phyloP scores from a whole-genome alignment of 2,888 invertebrate species.

The Ptilodon capucinus region DNA sequence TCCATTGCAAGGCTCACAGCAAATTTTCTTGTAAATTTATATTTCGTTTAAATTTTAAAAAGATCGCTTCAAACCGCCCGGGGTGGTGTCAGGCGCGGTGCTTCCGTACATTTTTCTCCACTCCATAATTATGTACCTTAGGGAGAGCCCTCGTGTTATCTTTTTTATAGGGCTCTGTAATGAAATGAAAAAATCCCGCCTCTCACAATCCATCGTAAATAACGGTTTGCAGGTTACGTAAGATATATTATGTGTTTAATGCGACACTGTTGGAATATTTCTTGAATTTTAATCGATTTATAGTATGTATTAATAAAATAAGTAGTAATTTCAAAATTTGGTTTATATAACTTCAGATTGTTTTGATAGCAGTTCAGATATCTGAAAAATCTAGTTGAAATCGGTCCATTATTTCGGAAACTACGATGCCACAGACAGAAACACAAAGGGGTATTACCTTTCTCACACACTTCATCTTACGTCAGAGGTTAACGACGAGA shows the following conservation, averaged over 20 bases:
- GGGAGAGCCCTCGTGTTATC: constrained; percentile 33
- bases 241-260: constrained; percentile 39
- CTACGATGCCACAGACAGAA: no score
- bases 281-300: not conserved
- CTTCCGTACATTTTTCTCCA: constrained; percentile 31
- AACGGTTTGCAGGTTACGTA: constrained; percentile 28
- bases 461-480: no score
- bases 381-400: no score
- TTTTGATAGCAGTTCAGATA: no score
- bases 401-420: no score
- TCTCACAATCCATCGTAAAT: constrained; percentile 32
- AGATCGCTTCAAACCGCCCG: constrained; percentile 17
- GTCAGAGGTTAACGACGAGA: no score
- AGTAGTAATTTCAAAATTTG: no score
- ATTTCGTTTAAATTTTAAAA: constrained; percentile 22
- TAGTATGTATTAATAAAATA: no score
- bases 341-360: no score
- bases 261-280: constrained; percentile 10
- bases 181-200: constrained; percentile 38
- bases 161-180: constrained; percentile 36
- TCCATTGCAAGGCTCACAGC: not conserved
- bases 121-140: constrained; percentile 34
- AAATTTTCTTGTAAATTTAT: not conserved
- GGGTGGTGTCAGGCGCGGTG: constrained; percentile 19
- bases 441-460: no score